These are phyloP conservation scores for Lissonota sp. DNA, from an alignment of 2,888 invertebrate genomes.

Conservation along the genomic window DNA sequence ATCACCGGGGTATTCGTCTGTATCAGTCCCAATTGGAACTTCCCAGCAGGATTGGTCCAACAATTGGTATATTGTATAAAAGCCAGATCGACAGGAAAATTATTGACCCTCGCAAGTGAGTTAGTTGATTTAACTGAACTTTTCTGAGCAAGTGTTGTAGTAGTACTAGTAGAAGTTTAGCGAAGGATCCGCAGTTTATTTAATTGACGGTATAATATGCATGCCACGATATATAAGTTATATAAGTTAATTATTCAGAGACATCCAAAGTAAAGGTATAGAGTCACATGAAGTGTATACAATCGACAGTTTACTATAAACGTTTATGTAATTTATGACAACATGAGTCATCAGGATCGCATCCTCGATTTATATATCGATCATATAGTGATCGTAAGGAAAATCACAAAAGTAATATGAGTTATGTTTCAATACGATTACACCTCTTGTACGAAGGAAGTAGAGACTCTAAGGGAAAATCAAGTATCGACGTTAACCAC, in stretches of 20 bases:
- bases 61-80: too few species aligned
- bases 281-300: conserved; percentile 55
- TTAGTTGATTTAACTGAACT: neutral
- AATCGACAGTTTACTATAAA: conserved; percentile 43
- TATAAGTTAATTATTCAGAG: conserved; percentile 47
- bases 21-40: too few species aligned
- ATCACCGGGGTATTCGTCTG: too few species aligned
- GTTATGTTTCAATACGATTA: conserved; percentile 33
- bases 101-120: too few species aligned
- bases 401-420: conserved; percentile 34
- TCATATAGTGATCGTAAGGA: conserved; percentile 54
- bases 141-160: neutral
- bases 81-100: too few species aligned
- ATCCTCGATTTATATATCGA: conserved; percentile 48
- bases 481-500: too few species aligned
- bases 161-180: conserved; percentile 17
- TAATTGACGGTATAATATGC: conserved; percentile 33
- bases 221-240: conserved; percentile 58
- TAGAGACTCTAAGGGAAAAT: conserved; percentile 28
- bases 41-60: too few species aligned
- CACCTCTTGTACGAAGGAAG: conserved; percentile 56
- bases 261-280: conserved; percentile 57
- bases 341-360: conserved; percentile 31
- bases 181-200: conserved; percentile 47
- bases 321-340: conserved; percentile 38